Evolutionary conservation across 1,140 invertebrate species (phyloP).

Genomic region (Pissodes strobi): DNA sequence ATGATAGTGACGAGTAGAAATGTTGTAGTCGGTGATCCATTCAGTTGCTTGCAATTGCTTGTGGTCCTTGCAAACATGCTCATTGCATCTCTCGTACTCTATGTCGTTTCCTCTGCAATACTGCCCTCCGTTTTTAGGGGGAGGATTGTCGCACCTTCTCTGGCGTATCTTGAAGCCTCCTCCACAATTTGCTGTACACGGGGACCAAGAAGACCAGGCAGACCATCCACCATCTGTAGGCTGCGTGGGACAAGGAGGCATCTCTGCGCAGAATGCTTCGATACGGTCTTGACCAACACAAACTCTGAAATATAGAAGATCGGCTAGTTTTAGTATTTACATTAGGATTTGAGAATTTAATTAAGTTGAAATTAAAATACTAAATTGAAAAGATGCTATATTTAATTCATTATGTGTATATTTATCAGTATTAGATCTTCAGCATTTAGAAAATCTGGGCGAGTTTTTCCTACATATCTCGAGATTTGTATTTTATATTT

Average conservation of each 20-base stretch:
- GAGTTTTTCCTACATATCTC: not conserved
- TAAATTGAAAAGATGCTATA: not conserved
- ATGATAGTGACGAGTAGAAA: slow-evolving; percentile 43
- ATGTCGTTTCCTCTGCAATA: slow-evolving; percentile 70
- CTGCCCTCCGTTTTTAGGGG: slow-evolving; percentile 65
- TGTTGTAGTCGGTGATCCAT: slow-evolving; percentile 54
- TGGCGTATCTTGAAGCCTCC: slow-evolving; percentile 56
- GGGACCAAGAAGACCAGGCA: slow-evolving; percentile 72
- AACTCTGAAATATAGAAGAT: slow-evolving; percentile 56
- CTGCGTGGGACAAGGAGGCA: slow-evolving; percentile 76
- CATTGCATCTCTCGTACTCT: slow-evolving; percentile 72
- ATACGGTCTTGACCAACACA: slow-evolving; percentile 80
- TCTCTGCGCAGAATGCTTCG: slow-evolving; percentile 73
- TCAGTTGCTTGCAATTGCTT: slow-evolving; percentile 56
- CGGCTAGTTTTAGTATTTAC: not conserved
- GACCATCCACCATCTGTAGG: slow-evolving; percentile 76
- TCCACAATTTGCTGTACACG: slow-evolving; percentile 64
- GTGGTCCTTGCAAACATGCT: slow-evolving; percentile 68
- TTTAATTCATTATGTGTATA: too few relatives aligned
- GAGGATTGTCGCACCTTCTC: slow-evolving; percentile 67
- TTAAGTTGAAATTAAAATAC: not conserved
- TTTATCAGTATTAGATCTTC: too few relatives aligned
- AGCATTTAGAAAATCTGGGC: too few relatives aligned
- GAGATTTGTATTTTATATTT: slow-evolving; percentile 3
- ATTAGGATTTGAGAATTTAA: not conserved